A percentile compares a stretch with the other conserved stretches of the same genome.
Conservation (phyloP, 2,797 vertebrate species). For the Hypotaenidia philippensis region DNA sequence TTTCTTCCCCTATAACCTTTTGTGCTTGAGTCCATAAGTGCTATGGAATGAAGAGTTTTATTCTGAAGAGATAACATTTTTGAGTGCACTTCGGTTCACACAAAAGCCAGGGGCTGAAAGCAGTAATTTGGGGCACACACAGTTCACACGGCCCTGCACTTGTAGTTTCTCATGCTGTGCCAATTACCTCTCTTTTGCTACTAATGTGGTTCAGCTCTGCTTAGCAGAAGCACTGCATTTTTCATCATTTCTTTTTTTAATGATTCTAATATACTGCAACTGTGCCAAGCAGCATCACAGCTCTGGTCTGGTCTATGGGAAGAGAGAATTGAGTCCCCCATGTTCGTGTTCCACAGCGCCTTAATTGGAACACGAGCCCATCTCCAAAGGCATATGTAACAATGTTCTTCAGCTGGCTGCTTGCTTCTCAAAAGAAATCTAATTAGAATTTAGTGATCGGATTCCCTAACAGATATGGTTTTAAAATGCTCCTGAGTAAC, state of each 20-base stretch:
- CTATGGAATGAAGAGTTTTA: not conserved
- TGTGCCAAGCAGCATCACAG: not conserved
- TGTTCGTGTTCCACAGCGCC: not conserved
- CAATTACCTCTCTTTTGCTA: not conserved
- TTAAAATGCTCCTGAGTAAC: not conserved
- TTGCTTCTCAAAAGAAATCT: not conserved
- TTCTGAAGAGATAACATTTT: slow-evolving; percentile 29
- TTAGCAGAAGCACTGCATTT: not conserved
- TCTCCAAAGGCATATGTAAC: not conserved
- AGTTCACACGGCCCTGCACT: not conserved
- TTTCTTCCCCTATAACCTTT: not conserved
- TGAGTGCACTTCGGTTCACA: slow-evolving; percentile 10
- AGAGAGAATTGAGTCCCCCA: not conserved
- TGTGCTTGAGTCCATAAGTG: not conserved
- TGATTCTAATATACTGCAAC: not conserved
- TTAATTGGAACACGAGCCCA: not conserved
- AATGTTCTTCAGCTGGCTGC: not conserved
- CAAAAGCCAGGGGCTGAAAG: not conserved
- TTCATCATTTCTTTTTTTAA: not conserved
- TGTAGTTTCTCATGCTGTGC: not conserved
- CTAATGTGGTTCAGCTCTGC: not conserved
- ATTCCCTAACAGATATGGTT: not conserved
- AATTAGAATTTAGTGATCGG: not conserved
- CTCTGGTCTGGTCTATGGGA: not conserved
- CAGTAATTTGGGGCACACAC: not conserved